phyloP scores from a whole-genome alignment of 2,113 vertebrate species.

The Sebastes fasciatus region DNA sequence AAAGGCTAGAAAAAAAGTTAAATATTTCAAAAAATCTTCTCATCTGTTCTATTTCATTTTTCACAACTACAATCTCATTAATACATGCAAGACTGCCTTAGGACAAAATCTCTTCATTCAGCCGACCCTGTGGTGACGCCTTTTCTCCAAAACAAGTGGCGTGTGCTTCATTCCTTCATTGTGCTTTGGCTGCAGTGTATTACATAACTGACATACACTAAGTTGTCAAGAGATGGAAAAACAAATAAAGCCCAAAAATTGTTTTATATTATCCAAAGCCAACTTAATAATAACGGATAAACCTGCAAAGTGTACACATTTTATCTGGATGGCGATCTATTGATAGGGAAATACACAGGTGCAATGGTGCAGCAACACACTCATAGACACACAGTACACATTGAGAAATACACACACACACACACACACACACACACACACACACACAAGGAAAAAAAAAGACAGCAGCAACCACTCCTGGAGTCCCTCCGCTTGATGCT shows the following conservation, averaged over 20 bases:
- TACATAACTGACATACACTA: conserved; percentile 44
- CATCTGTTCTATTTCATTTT: conserved; percentile 51
- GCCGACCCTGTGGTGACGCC: conserved; percentile 41
- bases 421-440: conserved; percentile 25
- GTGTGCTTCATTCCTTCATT: conserved; percentile 21
- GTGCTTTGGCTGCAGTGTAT: conserved; percentile 30
- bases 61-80: conserved; percentile 49
- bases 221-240: conserved; percentile 27
- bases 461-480: conserved; percentile 65
- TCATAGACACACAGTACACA: conserved; percentile 38
- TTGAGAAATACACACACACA: conserved; percentile 21
- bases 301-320: conserved; percentile 1
- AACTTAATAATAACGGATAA: conserved; percentile 4
- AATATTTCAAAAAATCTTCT: conserved; percentile 16
- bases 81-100: conserved; percentile 34
- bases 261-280: conserved; percentile 14
- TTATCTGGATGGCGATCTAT: conserved; percentile 14
- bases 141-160: conserved; percentile 35
- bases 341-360: conserved; percentile 44
- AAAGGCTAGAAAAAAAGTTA: conserved; percentile 53
- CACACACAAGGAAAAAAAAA: conserved; percentile 32
- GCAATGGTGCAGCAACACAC: conserved; percentile 26
- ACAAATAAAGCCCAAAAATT: conserved; percentile 19
- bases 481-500: conserved; percentile 79
- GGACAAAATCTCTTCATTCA: conserved; percentile 52